These are phyloP conservation scores for Prietella phreatophila DNA, from an alignment of 2,113 vertebrate genomes.

Conservation along the genomic window DNA sequence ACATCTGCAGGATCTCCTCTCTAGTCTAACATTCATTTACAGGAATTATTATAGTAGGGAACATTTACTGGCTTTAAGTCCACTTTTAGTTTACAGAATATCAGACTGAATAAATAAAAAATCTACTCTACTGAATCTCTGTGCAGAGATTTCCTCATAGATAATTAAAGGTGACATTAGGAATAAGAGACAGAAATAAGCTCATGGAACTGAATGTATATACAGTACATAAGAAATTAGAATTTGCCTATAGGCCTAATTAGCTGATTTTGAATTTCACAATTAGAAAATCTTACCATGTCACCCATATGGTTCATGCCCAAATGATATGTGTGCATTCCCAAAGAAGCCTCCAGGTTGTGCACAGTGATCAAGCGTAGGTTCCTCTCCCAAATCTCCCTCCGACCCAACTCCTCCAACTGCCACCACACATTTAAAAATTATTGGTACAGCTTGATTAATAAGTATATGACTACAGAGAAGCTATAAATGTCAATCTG, in stretches of 20 bases:
- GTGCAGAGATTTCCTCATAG: not conserved
- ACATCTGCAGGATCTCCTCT: slow-evolving; percentile 72
- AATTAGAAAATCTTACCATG: slow-evolving; percentile 63
- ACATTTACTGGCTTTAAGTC: not conserved
- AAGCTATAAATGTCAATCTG: too few relatives aligned
- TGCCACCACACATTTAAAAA: slow-evolving; percentile 50
- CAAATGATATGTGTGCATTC: slow-evolving; percentile 80
- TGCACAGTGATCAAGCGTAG: slow-evolving; percentile 77
- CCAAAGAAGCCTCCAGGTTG: slow-evolving; percentile 87
- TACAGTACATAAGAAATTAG: not conserved
- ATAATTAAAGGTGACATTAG: not conserved
- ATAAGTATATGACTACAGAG: not conserved
- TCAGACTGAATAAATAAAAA: not conserved
- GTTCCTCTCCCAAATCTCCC: slow-evolving; percentile 84
- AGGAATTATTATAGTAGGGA: not conserved
- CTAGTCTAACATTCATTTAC: slow-evolving; percentile 61
- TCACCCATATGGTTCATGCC: slow-evolving; percentile 88
- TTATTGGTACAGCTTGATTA: not conserved
- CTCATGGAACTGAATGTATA: too few relatives aligned
- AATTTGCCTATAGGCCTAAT: not conserved
- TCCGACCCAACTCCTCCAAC: slow-evolving; percentile 73
- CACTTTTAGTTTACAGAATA: not conserved
- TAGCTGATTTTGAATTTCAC: not conserved
- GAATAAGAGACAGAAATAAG: not conserved
- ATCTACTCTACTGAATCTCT: not conserved